These are phyloP conservation scores for Gambusia yucatana DNA, from an alignment of 2,797 vertebrate genomes.

Conservation along the genomic window DNA sequence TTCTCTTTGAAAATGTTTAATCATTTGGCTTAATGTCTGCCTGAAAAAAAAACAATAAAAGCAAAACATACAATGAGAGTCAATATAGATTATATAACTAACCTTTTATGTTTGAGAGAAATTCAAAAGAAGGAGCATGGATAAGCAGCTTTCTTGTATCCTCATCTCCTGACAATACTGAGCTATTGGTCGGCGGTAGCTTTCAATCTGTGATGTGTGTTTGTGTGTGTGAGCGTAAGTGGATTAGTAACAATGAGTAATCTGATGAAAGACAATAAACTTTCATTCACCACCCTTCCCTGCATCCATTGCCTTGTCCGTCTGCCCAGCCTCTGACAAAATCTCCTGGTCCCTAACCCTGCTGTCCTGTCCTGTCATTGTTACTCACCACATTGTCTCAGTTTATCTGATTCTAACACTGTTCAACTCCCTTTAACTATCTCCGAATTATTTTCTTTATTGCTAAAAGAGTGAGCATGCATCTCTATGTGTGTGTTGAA, in stretches of 20 bases:
- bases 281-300: conserved; percentile 38
- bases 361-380: background rate
- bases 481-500: conserved; percentile 4
- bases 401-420: conserved; percentile 22
- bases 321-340: conserved; percentile 6
- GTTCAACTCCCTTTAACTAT: conserved; percentile 19
- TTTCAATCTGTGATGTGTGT: background rate
- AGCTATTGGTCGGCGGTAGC: background rate
- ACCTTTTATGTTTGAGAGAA: background rate
- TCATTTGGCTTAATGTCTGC: background rate
- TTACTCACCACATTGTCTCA: conserved; percentile 13
- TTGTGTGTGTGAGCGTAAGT: conserved; percentile 46
- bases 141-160: background rate
- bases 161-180: background rate
- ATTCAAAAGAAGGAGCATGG: background rate
- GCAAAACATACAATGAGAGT: background rate
- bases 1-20: background rate
- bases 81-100: background rate
- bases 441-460: conserved; percentile 20
- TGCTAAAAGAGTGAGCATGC: conserved; percentile 5
- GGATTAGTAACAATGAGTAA: conserved; percentile 68
- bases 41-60: background rate
- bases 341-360: background rate
- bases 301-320: conserved; percentile 13
- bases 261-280: conserved; percentile 67